Conservation (phyloP, 1,140 invertebrate species). For the Caerostris darwini region DNA sequence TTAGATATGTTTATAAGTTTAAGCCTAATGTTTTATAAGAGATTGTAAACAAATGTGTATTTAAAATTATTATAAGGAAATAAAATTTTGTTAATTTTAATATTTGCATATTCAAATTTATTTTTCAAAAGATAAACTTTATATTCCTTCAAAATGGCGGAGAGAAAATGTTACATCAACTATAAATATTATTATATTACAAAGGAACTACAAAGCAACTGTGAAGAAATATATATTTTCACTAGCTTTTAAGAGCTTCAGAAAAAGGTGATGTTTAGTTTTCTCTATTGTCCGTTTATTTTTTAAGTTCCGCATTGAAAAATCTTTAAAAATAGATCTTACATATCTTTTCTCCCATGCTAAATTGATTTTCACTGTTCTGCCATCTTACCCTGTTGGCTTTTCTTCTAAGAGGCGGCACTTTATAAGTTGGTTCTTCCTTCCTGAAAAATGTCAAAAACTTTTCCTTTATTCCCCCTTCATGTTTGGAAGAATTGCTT, state of each 20-base stretch:
- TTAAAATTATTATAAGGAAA: too few relatives aligned
- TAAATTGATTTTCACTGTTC: constrained; percentile 31
- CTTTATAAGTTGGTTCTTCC: constrained; percentile 15
- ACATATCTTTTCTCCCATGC: constrained; percentile 10
- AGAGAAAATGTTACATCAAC: not conserved
- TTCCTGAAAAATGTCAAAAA: constrained; percentile 19
- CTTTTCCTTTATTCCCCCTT: constrained; percentile 3
- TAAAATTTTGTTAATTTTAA: too few relatives aligned
- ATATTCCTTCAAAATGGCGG: not conserved
- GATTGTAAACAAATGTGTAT: too few relatives aligned
- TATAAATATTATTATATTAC: too few relatives aligned
- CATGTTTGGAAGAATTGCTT: not conserved
- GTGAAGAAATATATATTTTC: not conserved
- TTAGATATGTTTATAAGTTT: too few relatives aligned
- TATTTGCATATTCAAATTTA: too few relatives aligned
- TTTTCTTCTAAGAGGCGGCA: constrained; percentile 17
- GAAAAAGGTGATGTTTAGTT: not conserved
- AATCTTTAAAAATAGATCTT: constrained; percentile 21
- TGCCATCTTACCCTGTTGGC: not conserved
- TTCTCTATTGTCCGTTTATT: constrained; percentile 7
- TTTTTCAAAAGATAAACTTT: too few relatives aligned
- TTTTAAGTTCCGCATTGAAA: not conserved
- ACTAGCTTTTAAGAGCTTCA: not conserved
- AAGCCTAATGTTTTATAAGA: too few relatives aligned
- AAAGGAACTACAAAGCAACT: too few relatives aligned